Evolutionary conservation across 1,140 invertebrate species (phyloP), one percentile per base, ranked within the genome.

Genomic region (Zelostemma sp.): DNA sequence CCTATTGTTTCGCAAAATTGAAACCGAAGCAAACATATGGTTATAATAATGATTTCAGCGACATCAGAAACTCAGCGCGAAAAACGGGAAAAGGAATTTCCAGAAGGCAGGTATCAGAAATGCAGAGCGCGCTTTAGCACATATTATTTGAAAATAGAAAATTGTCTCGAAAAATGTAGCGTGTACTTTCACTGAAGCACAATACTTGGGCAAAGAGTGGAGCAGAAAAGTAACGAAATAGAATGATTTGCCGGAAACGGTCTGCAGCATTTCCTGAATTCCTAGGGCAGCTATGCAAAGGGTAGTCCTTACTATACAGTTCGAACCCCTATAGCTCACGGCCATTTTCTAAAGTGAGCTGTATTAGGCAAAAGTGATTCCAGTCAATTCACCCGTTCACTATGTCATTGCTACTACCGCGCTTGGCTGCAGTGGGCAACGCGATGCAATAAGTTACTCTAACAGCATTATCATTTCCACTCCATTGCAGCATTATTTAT

Each of bases 311-410:
- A 47, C 45, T 47, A 19, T 47, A 18, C 45, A 47, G 18, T 47
- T 47, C 18, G 16, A 47, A 19, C 21, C 17, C 8, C 45, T 19
- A 25, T 19, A 47, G 18, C 45, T 47, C 18, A 47, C 16, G 45
- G 45, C 45, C 16, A 47, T 47, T 47, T 47, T 47, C 45, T 3
- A 47, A 47, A 47, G 45, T 47, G 45, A 19, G 45, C 19, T 21
- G 12, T 25, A 47, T 47, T 47, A 47, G 17, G 2, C 45, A 6
- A 47, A 45, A 45, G 41, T 17, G 41, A 45, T 45, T 45, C 19
- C 41, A 45, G 5, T 45, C 41, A 45, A 6, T 17, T 16, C n/a
- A 4, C 15, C 4, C 5, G 5, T 4, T 12, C 19, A 2, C 18
- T n/a, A 18, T 47, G 45, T 47, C 18, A 47, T 47, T 47, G 45